Evolutionary conservation across 1,140 invertebrate genomes (phyloP), one percentile per base, ranked within the genome.

Genomic region (Lanistes nyassanus): DNA sequence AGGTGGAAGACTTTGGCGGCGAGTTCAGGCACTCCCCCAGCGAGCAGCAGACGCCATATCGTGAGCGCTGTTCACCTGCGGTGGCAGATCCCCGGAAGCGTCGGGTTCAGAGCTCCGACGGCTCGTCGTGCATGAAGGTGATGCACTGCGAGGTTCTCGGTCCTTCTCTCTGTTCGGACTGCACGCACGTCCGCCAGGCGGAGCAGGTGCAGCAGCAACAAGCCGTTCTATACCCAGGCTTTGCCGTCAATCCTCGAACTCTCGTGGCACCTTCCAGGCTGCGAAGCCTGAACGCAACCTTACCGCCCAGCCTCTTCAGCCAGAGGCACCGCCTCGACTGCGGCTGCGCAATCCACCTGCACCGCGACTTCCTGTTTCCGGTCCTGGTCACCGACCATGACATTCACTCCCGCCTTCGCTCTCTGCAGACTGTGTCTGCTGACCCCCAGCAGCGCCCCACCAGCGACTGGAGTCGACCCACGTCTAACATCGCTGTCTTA

Each of bases 291-390:
- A 62, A 55, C 23, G 29, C 55, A 34, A 4, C 67, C 47, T 36
- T 66, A 23, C 67, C 21, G 3, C 36, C 70, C 70, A 16, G 7
- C 21, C 56, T 62, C 70, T n/a, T 37, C 70, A 26, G 29, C 13
- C 31, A 62, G n/a, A n/a, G n/a, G 16, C 36, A 72, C 56, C 53
- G 31, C 6, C 70, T 72, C 34, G 53, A 72, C 70, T 72, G 70
- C 70, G 70, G 70, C 70, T 72, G 70, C 56, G 55, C 70, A 34
- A 39, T 72, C 36, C 36, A 37, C 3, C 53, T 72, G 53, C 70
- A 72, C 55, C 70, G 51, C 19, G 70, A 72, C 70, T 72, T 72
- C 70, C 70, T 72, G 70, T 72, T 72, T 72, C 70, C 70, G 70
- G 56, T 72, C 21, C 39, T 72, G 23, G 53, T 72, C 51, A 72